A percentile compares a stretch with the other conserved stretches of the same genome.
Conservation (phyloP, 2,797 vertebrate genomes). For the Phoeniculus purpureus region DNA sequence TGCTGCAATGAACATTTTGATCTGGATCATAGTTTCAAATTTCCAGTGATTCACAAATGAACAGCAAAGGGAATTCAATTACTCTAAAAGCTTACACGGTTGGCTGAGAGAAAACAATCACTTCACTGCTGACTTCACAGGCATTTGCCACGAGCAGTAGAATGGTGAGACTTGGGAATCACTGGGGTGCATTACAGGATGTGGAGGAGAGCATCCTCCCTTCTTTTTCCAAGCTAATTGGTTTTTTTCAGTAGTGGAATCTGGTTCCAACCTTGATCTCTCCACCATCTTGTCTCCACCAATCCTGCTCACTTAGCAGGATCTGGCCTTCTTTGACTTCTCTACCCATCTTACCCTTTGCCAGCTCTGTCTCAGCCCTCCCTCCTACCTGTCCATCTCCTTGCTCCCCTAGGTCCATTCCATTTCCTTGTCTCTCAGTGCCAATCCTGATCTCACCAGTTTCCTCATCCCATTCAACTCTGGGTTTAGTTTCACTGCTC, state of each 20-base stretch:
- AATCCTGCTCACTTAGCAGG: neutral
- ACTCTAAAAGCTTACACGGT: neutral
- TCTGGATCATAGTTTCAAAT: neutral
- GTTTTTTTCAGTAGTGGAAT: neutral
- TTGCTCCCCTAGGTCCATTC: neutral
- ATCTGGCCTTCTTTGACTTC: neutral
- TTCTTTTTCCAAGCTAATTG: neutral
- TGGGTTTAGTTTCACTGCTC: neutral
- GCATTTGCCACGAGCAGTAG: neutral
- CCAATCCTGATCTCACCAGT: neutral
- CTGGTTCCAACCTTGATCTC: neutral
- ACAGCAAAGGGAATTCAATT: neutral
- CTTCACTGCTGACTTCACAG: neutral
- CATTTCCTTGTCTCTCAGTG: neutral
- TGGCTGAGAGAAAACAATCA: neutral
- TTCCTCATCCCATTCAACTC: neutral
- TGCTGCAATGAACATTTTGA: neutral
- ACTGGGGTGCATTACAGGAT: rapidly evolving
- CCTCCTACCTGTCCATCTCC: neutral
- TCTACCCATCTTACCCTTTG: neutral
- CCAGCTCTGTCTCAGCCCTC: neutral
- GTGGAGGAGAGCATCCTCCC: neutral
- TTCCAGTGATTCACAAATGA: neutral
- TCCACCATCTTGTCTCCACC: neutral
- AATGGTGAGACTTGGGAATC: neutral